Percentiles rank a stretch among this genome's conserved stretches.
phyloP scores from a whole-genome alignment of 2,797 vertebrate species.

The Euphonia xanthogaster region DNA sequence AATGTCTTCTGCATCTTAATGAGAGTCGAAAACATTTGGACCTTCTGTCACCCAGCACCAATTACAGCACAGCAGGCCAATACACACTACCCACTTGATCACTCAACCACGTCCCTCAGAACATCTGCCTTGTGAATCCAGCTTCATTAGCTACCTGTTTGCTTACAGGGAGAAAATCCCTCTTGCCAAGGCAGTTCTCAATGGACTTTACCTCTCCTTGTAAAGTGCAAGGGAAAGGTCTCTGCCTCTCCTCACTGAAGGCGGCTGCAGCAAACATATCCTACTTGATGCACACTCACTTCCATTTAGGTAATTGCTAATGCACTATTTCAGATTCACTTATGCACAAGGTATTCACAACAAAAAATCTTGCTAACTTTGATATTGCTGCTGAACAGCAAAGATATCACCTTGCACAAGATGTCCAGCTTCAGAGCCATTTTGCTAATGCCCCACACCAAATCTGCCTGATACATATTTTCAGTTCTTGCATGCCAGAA shows the following conservation, averaged over 20 bases:
- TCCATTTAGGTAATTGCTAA: not conserved
- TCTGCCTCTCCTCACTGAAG: not conserved
- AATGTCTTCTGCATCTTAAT: not conserved
- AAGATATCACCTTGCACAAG: not conserved
- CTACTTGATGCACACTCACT: not conserved
- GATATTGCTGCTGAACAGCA: not conserved
- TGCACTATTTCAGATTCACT: not conserved
- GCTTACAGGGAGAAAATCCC: not conserved
- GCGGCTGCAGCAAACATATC: not conserved
- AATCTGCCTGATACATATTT: not conserved
- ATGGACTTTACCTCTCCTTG: not conserved
- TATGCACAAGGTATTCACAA: not conserved
- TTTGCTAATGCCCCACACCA: not conserved
- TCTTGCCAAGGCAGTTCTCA: not conserved
- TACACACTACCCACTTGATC: not conserved
- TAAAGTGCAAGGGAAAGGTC: not conserved
- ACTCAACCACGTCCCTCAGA: not conserved
- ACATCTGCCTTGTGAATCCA: not conserved
- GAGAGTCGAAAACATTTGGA: not conserved
- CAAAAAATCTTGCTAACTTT: not conserved
- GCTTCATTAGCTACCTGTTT: not conserved
- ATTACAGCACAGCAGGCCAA: not conserved
- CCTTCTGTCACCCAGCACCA: not conserved
- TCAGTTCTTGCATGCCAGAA: not conserved
- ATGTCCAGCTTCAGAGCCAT: not conserved